A percentile compares a stretch with the other conserved stretches of the same genome.
phyloP scores from a whole-genome alignment of 2,113 vertebrate genomes.

The Ondatra zibethicus region DNA sequence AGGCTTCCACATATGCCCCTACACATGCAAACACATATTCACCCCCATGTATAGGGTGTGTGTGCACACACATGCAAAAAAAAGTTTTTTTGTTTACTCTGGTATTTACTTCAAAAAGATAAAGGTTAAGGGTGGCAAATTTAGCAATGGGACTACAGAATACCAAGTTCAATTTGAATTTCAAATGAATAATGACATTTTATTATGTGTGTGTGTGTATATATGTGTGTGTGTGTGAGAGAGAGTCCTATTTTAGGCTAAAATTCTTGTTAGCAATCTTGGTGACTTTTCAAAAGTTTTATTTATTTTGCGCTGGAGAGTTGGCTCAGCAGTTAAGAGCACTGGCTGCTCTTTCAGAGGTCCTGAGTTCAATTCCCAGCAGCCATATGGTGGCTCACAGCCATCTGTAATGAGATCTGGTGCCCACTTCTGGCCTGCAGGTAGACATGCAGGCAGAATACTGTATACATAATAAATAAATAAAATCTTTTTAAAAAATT shows the following conservation, averaged over 20 bases:
- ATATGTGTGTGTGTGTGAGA: no score
- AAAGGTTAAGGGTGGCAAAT: neutral
- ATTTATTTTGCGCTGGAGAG: no score
- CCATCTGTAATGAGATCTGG: no score
- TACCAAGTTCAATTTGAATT: constrained; percentile 28
- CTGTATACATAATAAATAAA: no score
- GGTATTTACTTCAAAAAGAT: neutral
- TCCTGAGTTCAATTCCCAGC: no score
- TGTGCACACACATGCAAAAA: neutral
- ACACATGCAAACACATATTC: neutral
- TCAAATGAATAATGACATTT: constrained; percentile 19
- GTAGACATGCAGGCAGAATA: no score
- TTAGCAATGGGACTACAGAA: constrained; percentile 27
- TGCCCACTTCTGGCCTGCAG: no score
- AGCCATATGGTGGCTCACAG: no score
- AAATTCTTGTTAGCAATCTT: neutral
- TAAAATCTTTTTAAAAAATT: no score
- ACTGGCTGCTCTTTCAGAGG: no score
- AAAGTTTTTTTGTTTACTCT: neutral
- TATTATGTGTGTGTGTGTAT: neutral
- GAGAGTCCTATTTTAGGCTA: constrained; percentile 16
- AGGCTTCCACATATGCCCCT: neutral
- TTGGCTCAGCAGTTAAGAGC: no score
- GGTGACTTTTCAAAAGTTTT: no score
- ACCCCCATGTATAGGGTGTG: neutral